Evolutionary conservation across 1,140 invertebrate species (phyloP), one percentile per base, ranked within the genome.

Genomic region (Amyelois transitella): DNA sequence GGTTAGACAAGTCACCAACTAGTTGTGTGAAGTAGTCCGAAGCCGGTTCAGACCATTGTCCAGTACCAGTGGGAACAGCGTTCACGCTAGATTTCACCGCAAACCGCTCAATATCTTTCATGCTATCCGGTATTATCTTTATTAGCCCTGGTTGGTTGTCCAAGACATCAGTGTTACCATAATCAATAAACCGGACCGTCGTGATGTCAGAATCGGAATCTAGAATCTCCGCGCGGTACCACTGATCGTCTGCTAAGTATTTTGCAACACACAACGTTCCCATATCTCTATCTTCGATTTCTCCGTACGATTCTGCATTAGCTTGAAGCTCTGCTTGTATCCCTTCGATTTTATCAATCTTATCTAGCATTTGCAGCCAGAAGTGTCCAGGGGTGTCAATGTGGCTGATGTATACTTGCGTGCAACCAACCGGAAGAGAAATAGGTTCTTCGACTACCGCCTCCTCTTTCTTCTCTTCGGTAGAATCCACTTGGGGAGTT

Each of bases 171-270:
- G 92, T 94, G 60, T 94, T 95, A 6, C 96, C 96, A 73, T 93
- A 96, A 73, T 97, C 96, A 2, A 96, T 92, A 70, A 96, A 97
- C 20, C 92, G 89, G 0, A 96, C 92, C 0, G 93, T 93, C 10
- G 91, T 93, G 18, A 93, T 91, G 49, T 92, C 93, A 8, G 89
- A 88, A 58, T 93, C 92, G 0, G 91, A 89, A 63, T 95, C 94
- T 1, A 95, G 88, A n/a, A 96, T 92, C 64, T 93, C 90, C 0
- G 94, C 95, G 62, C 96, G 89, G 69, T 96, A 96, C 95, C 95
- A 97, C 1, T 83, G 75, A 28, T 92, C 90, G 71, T 96, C 94
- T 0, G 92, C 91, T 0, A 91, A 92, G 71, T 93, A 96, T 53
- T 92, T 89, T 0, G 94, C 95, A 25, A 93, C 87, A 75, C 95